Percentiles rank a stretch among this genome's conserved stretches.
These are phyloP conservation scores for Slavum lentiscoides DNA, from an alignment of 2,888 invertebrate species.

Conservation along the genomic window DNA sequence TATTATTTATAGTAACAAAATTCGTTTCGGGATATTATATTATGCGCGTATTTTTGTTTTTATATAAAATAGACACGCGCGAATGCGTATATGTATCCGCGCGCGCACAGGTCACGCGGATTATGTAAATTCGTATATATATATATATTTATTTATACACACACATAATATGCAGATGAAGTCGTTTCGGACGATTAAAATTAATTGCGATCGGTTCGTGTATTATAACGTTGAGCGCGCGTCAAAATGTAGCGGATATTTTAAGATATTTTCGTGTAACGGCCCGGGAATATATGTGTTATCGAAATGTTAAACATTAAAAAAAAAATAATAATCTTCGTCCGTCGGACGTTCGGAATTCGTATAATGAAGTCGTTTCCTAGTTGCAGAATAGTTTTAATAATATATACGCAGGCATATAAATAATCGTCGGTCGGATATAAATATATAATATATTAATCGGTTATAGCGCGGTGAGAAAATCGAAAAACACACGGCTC, in stretches of 20 bases:
- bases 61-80: too few species aligned
- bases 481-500: neutral
- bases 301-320: too few species aligned
- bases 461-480: too few species aligned
- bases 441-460: neutral
- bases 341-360: neutral
- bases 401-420: neutral
- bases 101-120: neutral
- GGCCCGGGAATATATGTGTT: neutral
- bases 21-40: too few species aligned
- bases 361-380: neutral
- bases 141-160: neutral
- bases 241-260: neutral
- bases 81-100: too few species aligned
- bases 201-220: conserved; percentile 19
- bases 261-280: neutral
- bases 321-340: neutral
- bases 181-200: neutral
- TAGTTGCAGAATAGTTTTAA: neutral
- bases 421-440: neutral
- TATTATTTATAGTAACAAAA: too few species aligned
- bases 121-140: conserved; percentile 34
- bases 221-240: too few species aligned
- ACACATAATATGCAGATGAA: neutral
- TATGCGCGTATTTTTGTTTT: neutral